These are phyloP conservation scores for Ispidina picta DNA, from an alignment of 2,797 vertebrate species.

Conservation along the genomic window DNA sequence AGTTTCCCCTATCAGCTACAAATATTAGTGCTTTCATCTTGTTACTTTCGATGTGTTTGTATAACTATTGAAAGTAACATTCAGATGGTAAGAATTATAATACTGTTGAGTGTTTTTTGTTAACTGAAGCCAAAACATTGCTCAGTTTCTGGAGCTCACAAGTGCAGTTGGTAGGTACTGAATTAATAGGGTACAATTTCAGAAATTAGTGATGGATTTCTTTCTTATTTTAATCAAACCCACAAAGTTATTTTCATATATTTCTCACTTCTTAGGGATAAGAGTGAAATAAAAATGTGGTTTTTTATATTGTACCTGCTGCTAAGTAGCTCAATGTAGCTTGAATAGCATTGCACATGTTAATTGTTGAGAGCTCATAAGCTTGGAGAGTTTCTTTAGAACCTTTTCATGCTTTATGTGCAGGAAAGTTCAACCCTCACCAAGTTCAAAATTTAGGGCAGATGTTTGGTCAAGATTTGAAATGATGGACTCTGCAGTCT, in stretches of 20 bases:
- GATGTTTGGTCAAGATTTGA: not conserved
- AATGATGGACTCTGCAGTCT: not conserved
- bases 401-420: conserved; percentile 16
- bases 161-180: not conserved
- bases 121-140: not conserved
- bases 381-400: not conserved
- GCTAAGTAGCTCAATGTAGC: conserved; percentile 2
- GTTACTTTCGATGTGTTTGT: not conserved
- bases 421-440: conserved; percentile 42
- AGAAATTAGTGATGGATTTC: not conserved
- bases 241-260: not conserved
- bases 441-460: conserved; percentile 14
- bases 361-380: not conserved
- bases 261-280: not conserved
- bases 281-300: not conserved
- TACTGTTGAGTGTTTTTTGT: not conserved
- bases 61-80: not conserved
- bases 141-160: not conserved
- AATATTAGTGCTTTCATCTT: not conserved
- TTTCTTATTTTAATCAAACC: not conserved
- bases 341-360: not conserved
- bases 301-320: not conserved
- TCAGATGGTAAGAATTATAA: not conserved
- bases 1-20: not conserved
- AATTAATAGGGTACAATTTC: not conserved